These are phyloP conservation scores for Empidonax traillii DNA, from an alignment of 2,113 vertebrate species.

Conservation along the genomic window DNA sequence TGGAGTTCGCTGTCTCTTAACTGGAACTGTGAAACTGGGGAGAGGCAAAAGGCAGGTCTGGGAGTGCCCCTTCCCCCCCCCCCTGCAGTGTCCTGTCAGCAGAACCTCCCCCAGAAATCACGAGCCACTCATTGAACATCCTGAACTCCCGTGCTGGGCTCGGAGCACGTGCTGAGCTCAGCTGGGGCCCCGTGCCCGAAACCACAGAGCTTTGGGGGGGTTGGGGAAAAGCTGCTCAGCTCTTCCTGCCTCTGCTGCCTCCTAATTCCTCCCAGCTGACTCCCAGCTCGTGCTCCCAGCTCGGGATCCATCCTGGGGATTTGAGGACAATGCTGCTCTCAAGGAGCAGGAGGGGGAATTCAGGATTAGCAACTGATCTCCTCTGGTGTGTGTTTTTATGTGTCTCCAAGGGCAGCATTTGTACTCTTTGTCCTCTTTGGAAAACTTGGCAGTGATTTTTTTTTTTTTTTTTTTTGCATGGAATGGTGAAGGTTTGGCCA, in stretches of 20 bases:
- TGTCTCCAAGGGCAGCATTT: background rate
- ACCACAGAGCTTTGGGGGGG: background rate
- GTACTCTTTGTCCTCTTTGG: conserved; percentile 2
- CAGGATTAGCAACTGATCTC: background rate
- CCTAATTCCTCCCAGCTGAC: background rate
- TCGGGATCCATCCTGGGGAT: background rate
- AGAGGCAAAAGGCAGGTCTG: background rate
- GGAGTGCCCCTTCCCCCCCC: background rate
- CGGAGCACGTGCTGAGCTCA: background rate
- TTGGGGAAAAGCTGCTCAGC: background rate
- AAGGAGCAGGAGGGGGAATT: background rate
- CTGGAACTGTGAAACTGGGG: background rate
- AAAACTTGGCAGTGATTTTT: background rate
- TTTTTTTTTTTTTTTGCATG: background rate
- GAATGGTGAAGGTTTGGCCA: background rate
- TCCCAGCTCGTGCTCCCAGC: background rate
- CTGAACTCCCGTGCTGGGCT: background rate
- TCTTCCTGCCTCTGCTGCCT: background rate
- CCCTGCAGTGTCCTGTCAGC: fast-evolving
- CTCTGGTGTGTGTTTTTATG: background rate
- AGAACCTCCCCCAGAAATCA: background rate
- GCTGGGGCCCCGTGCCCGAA: background rate
- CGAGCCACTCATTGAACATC: background rate
- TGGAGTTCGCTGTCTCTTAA: background rate
- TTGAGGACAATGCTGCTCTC: background rate